phyloP scores from a whole-genome alignment of 2,113 vertebrate genomes.

The Thunnus thynnus region DNA sequence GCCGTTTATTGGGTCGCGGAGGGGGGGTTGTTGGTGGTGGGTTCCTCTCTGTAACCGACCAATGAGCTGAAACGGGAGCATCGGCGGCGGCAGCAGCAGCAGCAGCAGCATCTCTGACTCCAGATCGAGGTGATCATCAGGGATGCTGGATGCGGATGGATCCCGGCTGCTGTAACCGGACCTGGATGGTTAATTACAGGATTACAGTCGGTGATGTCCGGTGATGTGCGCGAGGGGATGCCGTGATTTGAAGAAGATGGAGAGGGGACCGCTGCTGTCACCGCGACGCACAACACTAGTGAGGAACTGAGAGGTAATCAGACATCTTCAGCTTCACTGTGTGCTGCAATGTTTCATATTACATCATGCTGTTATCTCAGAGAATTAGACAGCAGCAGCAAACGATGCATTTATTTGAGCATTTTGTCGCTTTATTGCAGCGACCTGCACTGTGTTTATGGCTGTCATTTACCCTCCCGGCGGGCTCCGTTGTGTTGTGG shows the following conservation, averaged over 20 bases:
- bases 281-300: not conserved
- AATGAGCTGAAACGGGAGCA: constrained; percentile 66
- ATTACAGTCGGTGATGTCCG: not conserved
- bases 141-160: constrained; percentile 23
- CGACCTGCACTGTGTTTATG: too few relatives aligned
- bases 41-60: constrained; percentile 19
- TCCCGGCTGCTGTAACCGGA: not conserved
- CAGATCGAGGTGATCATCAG: not conserved
- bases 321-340: too few relatives aligned
- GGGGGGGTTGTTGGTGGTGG: not conserved
- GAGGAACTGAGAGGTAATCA: constrained; percentile 42
- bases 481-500: too few relatives aligned
- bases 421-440: too few relatives aligned
- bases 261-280: not conserved
- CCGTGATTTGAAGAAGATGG: constrained; percentile 31
- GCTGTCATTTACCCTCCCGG: too few relatives aligned
- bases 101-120: constrained; percentile 48
- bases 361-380: too few relatives aligned
- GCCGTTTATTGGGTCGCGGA: constrained; percentile 35
- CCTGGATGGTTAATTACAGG: not conserved
- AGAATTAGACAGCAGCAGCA: too few relatives aligned
- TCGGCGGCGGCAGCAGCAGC: constrained; percentile 38
- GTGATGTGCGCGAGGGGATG: not conserved
- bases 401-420: too few relatives aligned
- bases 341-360: too few relatives aligned